Conservation (phyloP, 2,888 invertebrate genomes). For the Eilema sororculum region DNA sequence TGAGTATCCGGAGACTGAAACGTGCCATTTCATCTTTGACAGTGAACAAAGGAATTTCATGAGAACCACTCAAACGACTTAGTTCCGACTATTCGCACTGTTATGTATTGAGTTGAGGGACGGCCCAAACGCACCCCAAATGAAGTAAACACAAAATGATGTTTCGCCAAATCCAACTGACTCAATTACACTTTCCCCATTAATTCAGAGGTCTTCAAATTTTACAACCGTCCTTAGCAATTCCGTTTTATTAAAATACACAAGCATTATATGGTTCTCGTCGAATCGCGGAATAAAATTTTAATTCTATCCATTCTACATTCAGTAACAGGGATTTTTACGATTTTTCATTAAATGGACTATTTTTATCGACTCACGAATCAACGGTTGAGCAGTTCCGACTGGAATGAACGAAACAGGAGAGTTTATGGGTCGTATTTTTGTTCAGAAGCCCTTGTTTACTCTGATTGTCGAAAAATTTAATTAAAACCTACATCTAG, state of each 20-base stretch:
- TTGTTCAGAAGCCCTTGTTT: constrained; percentile 50
- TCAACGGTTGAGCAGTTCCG: constrained; percentile 48
- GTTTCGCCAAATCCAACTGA: constrained; percentile 68
- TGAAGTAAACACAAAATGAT: constrained; percentile 63
- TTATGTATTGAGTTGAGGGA: constrained; percentile 29
- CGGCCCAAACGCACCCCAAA: constrained; percentile 32
- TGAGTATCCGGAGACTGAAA: constrained; percentile 24
- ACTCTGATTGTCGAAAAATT: constrained; percentile 72
- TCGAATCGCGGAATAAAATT: constrained; percentile 72
- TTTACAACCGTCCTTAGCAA: constrained; percentile 78
- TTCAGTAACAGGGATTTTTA: constrained; percentile 66
- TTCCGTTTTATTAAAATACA: constrained; percentile 82
- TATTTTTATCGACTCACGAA: constrained; percentile 58
- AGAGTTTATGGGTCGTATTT: constrained; percentile 61
- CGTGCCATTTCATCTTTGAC: constrained; percentile 23
- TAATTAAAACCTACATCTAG: constrained; percentile 70
- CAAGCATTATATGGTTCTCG: constrained; percentile 69
- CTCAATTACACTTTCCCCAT: constrained; percentile 73
- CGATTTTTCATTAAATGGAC: constrained; percentile 66
- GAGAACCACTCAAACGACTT: constrained; percentile 30
- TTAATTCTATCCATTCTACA: constrained; percentile 67
- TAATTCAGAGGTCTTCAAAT: constrained; percentile 79
- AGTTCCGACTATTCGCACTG: constrained; percentile 36
- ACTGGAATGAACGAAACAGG: constrained; percentile 53
- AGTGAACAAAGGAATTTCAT: constrained; percentile 38